phyloP scores from a whole-genome alignment of 2,113 vertebrate genomes.

The Noctilio leporinus region DNA sequence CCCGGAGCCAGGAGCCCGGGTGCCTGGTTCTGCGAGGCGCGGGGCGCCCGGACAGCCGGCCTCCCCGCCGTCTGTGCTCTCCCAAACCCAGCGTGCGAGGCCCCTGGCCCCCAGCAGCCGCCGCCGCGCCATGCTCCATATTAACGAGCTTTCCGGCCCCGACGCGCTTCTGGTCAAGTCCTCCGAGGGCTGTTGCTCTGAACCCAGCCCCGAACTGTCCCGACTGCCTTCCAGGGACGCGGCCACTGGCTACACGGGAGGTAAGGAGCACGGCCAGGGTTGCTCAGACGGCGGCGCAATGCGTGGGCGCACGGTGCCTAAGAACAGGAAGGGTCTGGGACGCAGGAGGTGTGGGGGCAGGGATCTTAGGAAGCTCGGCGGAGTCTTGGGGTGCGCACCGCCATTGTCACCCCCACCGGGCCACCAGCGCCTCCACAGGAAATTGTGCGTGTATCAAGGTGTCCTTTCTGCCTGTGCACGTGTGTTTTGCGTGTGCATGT shows the following conservation, averaged over 20 bases:
- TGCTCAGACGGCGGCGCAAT: constrained; percentile 25
- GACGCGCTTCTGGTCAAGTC: constrained; percentile 89
- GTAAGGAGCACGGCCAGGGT: constrained; percentile 47
- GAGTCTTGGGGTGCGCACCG: background rate
- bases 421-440: constrained; percentile 16
- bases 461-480: constrained; percentile 43
- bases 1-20: background rate
- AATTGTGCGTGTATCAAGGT: background rate
- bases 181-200: constrained; percentile 83
- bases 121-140: constrained; percentile 86
- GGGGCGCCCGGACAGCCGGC: background rate
- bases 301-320: background rate
- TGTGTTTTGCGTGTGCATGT: constrained; percentile 60
- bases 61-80: background rate
- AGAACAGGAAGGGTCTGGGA: background rate
- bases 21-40: background rate
- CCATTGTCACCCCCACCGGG: background rate
- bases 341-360: background rate
- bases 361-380: background rate
- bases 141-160: constrained; percentile 90
- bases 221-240: constrained; percentile 52
- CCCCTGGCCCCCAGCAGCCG: constrained; percentile 65
- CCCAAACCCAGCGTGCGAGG: constrained; percentile 63
- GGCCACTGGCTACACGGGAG: constrained; percentile 49
- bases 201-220: constrained; percentile 71